phyloP scores from a whole-genome alignment of 2,797 vertebrate genomes.

The Acipenser ruthenus region DNA sequence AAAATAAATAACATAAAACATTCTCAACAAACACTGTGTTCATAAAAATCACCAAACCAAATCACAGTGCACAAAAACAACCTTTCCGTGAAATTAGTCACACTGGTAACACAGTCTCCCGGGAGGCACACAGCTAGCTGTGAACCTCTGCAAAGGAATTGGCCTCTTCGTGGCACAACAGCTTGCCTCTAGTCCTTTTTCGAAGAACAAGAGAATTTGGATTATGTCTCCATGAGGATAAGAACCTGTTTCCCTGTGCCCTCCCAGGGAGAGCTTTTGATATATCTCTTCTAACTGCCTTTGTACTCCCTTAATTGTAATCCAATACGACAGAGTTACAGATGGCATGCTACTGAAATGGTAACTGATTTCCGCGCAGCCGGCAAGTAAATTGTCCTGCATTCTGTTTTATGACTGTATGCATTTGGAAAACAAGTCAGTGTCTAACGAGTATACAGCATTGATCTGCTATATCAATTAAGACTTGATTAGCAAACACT shows the following conservation, averaged over 20 bases:
- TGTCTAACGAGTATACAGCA: conserved; percentile 23
- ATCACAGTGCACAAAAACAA: not conserved
- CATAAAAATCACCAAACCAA: not conserved
- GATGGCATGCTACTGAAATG: conserved; percentile 74
- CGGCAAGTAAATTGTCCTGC: conserved; percentile 60
- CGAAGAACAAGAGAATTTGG: conserved; percentile 30
- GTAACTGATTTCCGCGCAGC: conserved; percentile 61
- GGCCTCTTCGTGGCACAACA: conserved; percentile 8
- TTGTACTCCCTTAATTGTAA: conserved; percentile 57
- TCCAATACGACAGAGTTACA: conserved; percentile 75
- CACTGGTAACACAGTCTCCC: not conserved
- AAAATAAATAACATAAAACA: too few relatives aligned
- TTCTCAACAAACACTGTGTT: not conserved
- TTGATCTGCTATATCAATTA: conserved; percentile 26
- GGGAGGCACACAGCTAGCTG: conserved; percentile 19
- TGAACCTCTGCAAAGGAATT: conserved; percentile 24
- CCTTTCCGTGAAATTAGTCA: not conserved
- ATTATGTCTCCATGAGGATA: conserved; percentile 51
- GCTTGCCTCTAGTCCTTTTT: conserved; percentile 16
- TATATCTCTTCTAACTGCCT: conserved; percentile 41
- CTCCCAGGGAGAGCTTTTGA: conserved; percentile 51
- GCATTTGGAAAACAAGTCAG: conserved; percentile 16
- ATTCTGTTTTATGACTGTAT: conserved; percentile 13
- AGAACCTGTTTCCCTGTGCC: conserved; percentile 48
- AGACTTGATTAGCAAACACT: not conserved